phyloP scores from a whole-genome alignment of 2,888 invertebrate genomes.

The Drosophila neoperkinsi region DNA sequence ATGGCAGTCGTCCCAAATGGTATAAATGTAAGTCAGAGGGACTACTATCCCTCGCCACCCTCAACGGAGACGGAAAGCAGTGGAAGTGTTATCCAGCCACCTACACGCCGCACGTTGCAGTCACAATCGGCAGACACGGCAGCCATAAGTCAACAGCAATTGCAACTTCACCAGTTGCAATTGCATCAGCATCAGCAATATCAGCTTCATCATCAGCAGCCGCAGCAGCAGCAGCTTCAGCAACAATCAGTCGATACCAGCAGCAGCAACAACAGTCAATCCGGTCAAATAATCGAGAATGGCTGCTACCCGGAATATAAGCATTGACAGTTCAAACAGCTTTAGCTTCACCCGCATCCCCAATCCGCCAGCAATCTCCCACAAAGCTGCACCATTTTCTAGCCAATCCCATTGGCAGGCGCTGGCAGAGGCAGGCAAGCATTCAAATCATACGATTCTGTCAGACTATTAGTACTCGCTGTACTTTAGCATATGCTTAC shows the following conservation, averaged over 20 bases:
- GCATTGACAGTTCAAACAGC: conserved; percentile 87
- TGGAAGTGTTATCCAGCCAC: conserved; percentile 86
- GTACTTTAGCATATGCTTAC: conserved; percentile 23
- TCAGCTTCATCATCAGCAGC: conserved; percentile 75
- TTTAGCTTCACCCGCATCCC: conserved; percentile 23
- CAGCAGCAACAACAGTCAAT: conserved; percentile 85
- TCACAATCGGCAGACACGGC: conserved; percentile 74
- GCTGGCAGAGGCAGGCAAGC: conserved; percentile 40
- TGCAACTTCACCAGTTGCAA: conserved; percentile 81
- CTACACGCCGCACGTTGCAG: conserved; percentile 77
- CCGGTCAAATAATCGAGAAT: conserved; percentile 87
- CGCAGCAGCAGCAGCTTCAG: conserved; percentile 78
- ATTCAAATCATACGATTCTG: conserved; percentile 26
- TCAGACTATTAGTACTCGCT: conserved; percentile 19
- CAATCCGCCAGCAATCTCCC: neutral
- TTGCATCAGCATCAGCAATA: conserved; percentile 71
- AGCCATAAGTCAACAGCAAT: conserved; percentile 76
- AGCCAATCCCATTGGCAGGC: conserved; percentile 5
- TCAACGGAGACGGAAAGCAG: conserved; percentile 87
- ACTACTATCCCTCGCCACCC: conserved; percentile 86
- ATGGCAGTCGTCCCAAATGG: conserved; percentile 84
- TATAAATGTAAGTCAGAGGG: conserved; percentile 86
- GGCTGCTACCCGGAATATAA: conserved; percentile 91
- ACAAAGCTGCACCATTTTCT: conserved; percentile 14
- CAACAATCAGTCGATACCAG: conserved; percentile 85